Evolutionary conservation across 2,797 vertebrate genomes (phyloP), one percentile per base, ranked within the genome.

Genomic region (Arremon aurantiirostris): DNA sequence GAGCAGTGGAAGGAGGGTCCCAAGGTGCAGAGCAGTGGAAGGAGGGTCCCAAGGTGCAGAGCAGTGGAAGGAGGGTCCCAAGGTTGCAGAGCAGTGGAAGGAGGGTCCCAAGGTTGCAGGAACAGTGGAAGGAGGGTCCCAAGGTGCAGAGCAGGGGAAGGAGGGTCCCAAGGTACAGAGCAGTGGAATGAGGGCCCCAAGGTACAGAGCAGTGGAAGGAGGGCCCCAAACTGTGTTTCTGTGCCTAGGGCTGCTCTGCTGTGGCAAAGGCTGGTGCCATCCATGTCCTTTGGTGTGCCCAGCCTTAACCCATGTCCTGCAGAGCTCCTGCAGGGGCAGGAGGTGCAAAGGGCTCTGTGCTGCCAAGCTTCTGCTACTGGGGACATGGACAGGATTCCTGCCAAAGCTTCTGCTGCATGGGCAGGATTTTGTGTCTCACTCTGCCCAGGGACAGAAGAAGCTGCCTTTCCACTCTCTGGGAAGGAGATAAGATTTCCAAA

Each of bases 331-430:
- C 32, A 52, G 34, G 14, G 23, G 17, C 1, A 18, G 20, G 32
- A 37, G n/a, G 35, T 14, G 0, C 8, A 30, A 22, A 42, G 34
- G 21, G 41, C 47, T 46, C 59, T 47, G 49, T 13, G 2, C 34
- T 39, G 56, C 28, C 61, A 3, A 26, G 15, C 42, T 12, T 32
- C 27, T 53, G 32, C 27, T n/a, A 32, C 8, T 4, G 4, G 66
- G n/a, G 6, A 16, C n/a, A 11, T 4, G 4, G 8, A 1, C 12
- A 14, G 22, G 18, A 1, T 19, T 64, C 44, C n/a, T 37, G 56
- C 28, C 56, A 41, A 5, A 26, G 15, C 39, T 12, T 32, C 30
- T 57, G 32, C 26, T 35, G 37, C 9, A 11, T 4, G 3, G 7
- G 1, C 10, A 14, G 22, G 19, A 0, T 18, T 60, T 49, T 64